Evolutionary conservation across 92 coral and sea anemone genomes (phyloP).

Genomic region (Palythoa grandis): DNA sequence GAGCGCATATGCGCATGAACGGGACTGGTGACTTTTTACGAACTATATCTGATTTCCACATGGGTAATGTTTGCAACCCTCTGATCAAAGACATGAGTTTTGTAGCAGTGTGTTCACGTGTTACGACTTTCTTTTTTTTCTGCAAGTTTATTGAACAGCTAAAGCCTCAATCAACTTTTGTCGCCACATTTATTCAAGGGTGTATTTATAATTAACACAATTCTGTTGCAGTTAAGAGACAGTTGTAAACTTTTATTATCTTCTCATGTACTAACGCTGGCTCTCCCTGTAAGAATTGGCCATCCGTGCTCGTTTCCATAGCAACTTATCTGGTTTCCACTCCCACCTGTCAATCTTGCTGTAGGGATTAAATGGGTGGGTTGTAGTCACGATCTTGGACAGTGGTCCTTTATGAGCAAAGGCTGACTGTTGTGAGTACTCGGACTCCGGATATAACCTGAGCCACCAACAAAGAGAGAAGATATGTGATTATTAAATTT

Average conservation of each 20-base stretch:
- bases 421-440: slow-evolving; percentile 60
- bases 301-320: slow-evolving; percentile 61
- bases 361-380: slow-evolving; percentile 90
- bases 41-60: no score
- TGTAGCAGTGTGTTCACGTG: no score
- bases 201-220: background rate
- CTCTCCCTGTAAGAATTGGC: slow-evolving; percentile 19
- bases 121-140: background rate
- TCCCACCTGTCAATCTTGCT: slow-evolving; percentile 76
- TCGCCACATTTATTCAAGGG: background rate
- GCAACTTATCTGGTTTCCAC: slow-evolving; percentile 60
- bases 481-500: no score
- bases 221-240: no score
- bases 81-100: no score
- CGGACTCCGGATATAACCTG: slow-evolving; percentile 74
- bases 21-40: no score
- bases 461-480: background rate
- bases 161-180: background rate
- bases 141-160: background rate
- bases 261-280: background rate
- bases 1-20: no score
- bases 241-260: background rate
- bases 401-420: slow-evolving; percentile 91
- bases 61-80: no score
- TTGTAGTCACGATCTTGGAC: slow-evolving; percentile 84